phyloP scores from a whole-genome alignment of 2,797 vertebrate genomes.

The Megaceryle alcyon region DNA sequence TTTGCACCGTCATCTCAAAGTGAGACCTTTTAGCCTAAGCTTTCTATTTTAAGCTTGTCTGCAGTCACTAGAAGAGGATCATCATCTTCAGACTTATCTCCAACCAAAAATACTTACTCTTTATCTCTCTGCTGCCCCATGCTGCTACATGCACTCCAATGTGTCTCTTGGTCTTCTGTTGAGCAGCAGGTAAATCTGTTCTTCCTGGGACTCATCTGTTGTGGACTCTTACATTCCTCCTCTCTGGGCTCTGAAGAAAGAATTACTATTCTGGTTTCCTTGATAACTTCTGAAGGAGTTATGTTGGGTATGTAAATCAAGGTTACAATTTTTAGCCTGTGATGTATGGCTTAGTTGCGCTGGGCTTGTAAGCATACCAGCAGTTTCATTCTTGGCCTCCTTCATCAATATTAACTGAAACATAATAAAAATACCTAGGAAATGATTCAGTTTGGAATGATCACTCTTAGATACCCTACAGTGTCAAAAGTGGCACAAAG shows the following conservation, averaged over 20 bases:
- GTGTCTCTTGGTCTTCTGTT: not conserved
- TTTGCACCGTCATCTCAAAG: not conserved
- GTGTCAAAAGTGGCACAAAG: not conserved
- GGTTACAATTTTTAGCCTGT: not conserved
- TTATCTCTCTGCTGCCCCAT: not conserved
- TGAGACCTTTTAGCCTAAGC: not conserved
- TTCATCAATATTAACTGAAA: not conserved
- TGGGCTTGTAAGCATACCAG: not conserved
- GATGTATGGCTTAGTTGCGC: not conserved
- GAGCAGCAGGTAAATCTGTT: not conserved
- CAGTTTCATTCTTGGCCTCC: not conserved
- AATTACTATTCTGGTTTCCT: not conserved
- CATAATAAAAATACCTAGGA: not conserved
- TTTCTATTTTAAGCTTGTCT: not conserved
- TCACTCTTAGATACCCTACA: not conserved
- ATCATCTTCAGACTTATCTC: not conserved
- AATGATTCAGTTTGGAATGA: not conserved
- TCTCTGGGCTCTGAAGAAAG: not conserved
- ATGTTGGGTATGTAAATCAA: not conserved
- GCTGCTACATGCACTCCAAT: not conserved
- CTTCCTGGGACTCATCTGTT: not conserved
- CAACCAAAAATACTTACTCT: not conserved
- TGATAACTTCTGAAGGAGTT: not conserved
- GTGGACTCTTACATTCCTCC: not conserved
- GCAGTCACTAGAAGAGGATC: not conserved